Evolutionary conservation across 2,888 invertebrate species (phyloP), one percentile per base, ranked within the genome.

Genomic region (Leptinotarsa rubiginosa): DNA sequence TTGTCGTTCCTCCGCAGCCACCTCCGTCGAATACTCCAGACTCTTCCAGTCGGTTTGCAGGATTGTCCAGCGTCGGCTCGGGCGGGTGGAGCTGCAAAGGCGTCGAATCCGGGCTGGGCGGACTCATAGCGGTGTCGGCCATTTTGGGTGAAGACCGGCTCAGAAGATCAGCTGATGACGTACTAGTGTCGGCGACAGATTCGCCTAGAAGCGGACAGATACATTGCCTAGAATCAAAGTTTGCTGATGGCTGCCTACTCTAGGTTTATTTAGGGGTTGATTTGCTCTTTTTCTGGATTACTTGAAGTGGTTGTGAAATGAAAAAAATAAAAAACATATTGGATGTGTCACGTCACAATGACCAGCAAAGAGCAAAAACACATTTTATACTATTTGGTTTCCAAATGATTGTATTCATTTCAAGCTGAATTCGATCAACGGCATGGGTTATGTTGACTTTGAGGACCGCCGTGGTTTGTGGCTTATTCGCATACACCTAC

Each of bases 141-240:
- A 93, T 92, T 89, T 93, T 93, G 87, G 95, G 95, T 87, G 96
- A 96, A 88, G 94, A 92, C 87, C 95, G 95, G 88, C 94, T 93
- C 85, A 92, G 90, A 84, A 94, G 92, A 90, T 96, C 96, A 88
- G 96, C 96, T 87, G 96, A 96, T 88, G 96, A 96, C 88, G 96
- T 96, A 89, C 95, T 96, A 88, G 96, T 96, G 90, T 96, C 96
- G 88, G 96, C 96, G 90, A 96, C 94, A 88, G 96, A 96, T 91
- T 96, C 96, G 90, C 94, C 94, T 94, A 92, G 84, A 87, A 87
- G 89, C 86, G 87, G 87, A 91, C 86, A 90, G 85, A 87, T 84
- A 85, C 83, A 86, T 85, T 86, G 85, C 86, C 86, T 86, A 86
- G 84, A 86, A 87, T 83, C 80, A 86, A 85, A 87, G 84, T 84